A percentile compares a stretch with the other conserved stretches of the same genome.
phyloP scores from a whole-genome alignment of 1,140 invertebrate species.

The Cepaea nemoralis region DNA sequence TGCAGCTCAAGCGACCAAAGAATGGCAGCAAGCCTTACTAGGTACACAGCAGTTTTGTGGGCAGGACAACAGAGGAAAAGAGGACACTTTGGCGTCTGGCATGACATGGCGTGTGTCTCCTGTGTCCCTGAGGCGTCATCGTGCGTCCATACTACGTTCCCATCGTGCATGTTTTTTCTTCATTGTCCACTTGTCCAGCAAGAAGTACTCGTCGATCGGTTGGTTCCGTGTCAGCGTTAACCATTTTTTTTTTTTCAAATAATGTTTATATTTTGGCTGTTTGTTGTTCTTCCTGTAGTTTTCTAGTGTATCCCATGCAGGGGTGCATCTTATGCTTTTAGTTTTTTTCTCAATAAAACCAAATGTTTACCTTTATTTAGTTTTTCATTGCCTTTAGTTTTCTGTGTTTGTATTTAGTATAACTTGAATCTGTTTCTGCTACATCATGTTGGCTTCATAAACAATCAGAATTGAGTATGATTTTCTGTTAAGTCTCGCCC shows the following conservation, averaged over 20 bases:
- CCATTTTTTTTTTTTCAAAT: slow-evolving; percentile 29
- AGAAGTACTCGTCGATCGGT: slow-evolving; percentile 40
- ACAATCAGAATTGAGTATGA: no score
- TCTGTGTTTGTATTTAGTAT: no score
- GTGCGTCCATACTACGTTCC: slow-evolving; percentile 45
- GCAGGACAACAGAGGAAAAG: slow-evolving; percentile 29
- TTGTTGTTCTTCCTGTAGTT: slow-evolving; percentile 37
- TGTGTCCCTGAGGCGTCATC: slow-evolving; percentile 49
- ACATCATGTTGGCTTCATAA: no score
- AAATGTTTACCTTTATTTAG: no score
- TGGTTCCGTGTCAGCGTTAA: slow-evolving; percentile 18
- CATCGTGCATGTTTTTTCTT: slow-evolving; percentile 39
- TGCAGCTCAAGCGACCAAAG: slow-evolving; percentile 96
- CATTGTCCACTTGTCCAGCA: slow-evolving; percentile 40
- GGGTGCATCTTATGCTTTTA: slow-evolving; percentile 23
- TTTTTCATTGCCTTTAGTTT: no score
- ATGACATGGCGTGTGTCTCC: slow-evolving; percentile 47
- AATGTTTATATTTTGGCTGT: slow-evolving; percentile 25
- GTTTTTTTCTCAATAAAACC: no score
- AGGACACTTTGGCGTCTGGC: slow-evolving; percentile 47
- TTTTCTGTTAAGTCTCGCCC: no score
- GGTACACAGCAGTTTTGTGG: slow-evolving; percentile 7
- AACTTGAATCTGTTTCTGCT: no score
- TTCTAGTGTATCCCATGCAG: slow-evolving; percentile 32
- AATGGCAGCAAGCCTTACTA: slow-evolving; percentile 76